Conservation (phyloP, 2,113 vertebrate species). For the Salminus brasiliensis region DNA sequence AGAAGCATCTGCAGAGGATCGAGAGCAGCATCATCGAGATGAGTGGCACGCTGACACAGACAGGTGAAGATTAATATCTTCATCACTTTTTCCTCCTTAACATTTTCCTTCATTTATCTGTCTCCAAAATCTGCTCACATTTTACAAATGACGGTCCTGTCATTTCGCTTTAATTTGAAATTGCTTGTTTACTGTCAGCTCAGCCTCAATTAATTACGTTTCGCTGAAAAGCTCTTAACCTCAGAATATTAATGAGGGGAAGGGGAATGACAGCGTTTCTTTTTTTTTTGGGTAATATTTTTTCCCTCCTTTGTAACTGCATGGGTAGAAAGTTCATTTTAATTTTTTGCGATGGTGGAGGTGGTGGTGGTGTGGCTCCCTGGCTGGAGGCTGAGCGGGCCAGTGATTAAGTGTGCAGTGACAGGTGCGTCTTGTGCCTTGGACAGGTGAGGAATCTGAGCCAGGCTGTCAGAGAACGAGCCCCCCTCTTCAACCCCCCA, state of each 20-base stretch:
- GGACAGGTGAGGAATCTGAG: conserved; percentile 82
- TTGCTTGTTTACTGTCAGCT: conserved; percentile 99
- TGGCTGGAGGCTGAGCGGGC: conserved; percentile 53
- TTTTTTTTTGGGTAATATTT: conserved; percentile 58
- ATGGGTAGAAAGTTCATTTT: conserved; percentile 99
- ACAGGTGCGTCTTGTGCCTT: conserved; percentile 78
- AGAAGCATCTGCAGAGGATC: conserved; percentile 97
- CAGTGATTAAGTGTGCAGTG: conserved; percentile 80
- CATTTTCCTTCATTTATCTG: conserved; percentile 98
- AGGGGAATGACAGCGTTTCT: conserved; percentile 97
- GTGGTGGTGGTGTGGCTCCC: conserved; percentile 41
- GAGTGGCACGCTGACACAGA: conserved; percentile 99
- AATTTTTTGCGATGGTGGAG: conserved; percentile 81
- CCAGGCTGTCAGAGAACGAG: conserved; percentile 71
- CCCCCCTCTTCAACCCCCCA: conserved; percentile 13
- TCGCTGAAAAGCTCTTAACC: conserved; percentile 99
- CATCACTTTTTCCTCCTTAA: conserved; percentile 88
- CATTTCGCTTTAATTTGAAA: conserved; percentile 99
- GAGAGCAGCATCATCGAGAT: conserved; percentile 92
- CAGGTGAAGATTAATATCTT: conserved; percentile 99
- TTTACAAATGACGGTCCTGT: conserved; percentile 99
- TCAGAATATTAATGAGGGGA: conserved; percentile 99
- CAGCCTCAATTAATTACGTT: conserved; percentile 99
- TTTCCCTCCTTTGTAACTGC: conserved; percentile 51
- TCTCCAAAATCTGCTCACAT: conserved; percentile 98